phyloP scores from a whole-genome alignment of 1,140 invertebrate genomes.

The Lepidurus packardi region DNA sequence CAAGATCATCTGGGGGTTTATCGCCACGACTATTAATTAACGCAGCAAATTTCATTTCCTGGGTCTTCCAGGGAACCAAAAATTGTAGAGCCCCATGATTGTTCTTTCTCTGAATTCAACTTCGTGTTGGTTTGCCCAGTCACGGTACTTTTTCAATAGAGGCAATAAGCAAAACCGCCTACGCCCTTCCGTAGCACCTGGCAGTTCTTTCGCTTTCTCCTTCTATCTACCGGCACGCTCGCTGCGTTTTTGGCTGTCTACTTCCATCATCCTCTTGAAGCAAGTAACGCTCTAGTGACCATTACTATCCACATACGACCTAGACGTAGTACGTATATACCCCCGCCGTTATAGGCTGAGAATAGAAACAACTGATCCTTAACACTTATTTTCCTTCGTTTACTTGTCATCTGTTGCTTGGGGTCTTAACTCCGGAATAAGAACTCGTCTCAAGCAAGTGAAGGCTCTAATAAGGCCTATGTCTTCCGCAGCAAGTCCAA shows the following conservation, averaged over 20 bases:
- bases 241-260: neutral
- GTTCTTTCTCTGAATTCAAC: neutral
- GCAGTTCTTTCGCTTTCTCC: neutral
- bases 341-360: neutral
- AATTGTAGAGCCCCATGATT: neutral
- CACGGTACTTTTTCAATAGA: neutral
- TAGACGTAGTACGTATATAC: neutral
- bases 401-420: neutral
- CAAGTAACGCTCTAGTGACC: neutral
- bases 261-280: neutral
- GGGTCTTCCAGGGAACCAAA: neutral
- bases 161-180: conserved; percentile 4
- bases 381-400: neutral
- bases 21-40: neutral
- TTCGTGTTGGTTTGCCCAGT: neutral
- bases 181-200: conserved; percentile 17
- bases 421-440: neutral
- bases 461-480: conserved; percentile 7
- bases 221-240: neutral
- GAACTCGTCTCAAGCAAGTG: neutral
- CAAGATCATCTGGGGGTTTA: neutral
- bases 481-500: neutral
- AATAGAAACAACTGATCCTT: neutral
- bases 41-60: neutral
- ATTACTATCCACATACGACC: neutral